Evolutionary conservation across 2,888 invertebrate genomes (phyloP), one percentile per base, ranked within the genome.

Genomic region (Lepidocyrtinus sp.): DNA sequence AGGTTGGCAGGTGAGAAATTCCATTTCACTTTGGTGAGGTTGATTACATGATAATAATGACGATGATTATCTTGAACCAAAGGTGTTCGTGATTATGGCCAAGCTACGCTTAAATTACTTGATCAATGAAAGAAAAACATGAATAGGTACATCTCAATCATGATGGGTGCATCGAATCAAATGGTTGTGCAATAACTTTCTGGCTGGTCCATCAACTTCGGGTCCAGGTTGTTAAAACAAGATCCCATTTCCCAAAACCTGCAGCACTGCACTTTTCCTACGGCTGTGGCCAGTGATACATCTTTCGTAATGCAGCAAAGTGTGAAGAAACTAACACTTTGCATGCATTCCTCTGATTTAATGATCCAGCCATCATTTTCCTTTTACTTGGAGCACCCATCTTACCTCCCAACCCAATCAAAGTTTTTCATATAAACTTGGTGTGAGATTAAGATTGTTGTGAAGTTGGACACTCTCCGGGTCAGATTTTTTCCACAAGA

Each of bases 1-100:
- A 21, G 63, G 15, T 71, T 62, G 63, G 68, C 73, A 78, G 78
- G 78, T 78, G 78, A 78, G 78, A 78, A 78, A 78, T 78, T 73
- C 73, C 72, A 78, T 73, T 69, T 62, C 73, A 61, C 68, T 55
- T 65, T 24, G 68, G 78, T 68, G 68, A 61, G 69, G 73, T 63
- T 78, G 78, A 78, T 73, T 78, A 78, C 78, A 69, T 17, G 73
- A 78, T 78, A 78, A 78, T n/a, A n/a, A n/a, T 78, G 78, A 78
- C 73, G 64, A 73, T 78, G 68, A 78, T 78, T 78, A 78, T 78
- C 68, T 68, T 21, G 63, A 64, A 73, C 78, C 64, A 68, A 36
- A 67, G 77, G 77, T 77, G 67, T 71, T 67, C 76, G 12, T 72
- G 25, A 69, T 74, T 55, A 73, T 79, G 73, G 69, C 69, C 69